Percentiles rank a stretch among this genome's conserved stretches.
Evolutionary conservation across 2,113 vertebrate genomes (phyloP).

Genomic region (Clinocottus analis): DNA sequence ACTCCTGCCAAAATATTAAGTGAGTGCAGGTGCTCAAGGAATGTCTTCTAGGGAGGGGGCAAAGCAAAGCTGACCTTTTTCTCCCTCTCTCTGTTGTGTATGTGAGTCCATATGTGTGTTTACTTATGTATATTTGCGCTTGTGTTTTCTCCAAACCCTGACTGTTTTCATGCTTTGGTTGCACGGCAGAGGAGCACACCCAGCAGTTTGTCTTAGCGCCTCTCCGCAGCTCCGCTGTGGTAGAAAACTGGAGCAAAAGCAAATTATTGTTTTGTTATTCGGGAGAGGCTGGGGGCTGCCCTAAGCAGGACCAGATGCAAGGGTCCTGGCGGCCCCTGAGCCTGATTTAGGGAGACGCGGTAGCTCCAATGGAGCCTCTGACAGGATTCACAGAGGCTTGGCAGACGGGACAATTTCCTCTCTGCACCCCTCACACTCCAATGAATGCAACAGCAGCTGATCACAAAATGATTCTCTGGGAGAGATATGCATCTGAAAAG

Average conservation of each 20-base stretch:
- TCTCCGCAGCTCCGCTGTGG: slow-evolving; percentile 30
- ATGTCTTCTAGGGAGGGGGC: slow-evolving; percentile 82
- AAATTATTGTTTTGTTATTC: slow-evolving; percentile 61
- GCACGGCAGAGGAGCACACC: slow-evolving; percentile 52
- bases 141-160: slow-evolving; percentile 59
- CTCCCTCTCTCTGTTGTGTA: slow-evolving; percentile 63
- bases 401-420: slow-evolving; percentile 60
- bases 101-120: slow-evolving; percentile 59
- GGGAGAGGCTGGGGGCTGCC: slow-evolving; percentile 41
- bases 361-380: slow-evolving; percentile 59
- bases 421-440: slow-evolving; percentile 36
- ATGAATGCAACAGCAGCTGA: slow-evolving; percentile 27
- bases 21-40: slow-evolving; percentile 91
- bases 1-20: slow-evolving; percentile 84
- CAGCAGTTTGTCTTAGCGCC: slow-evolving; percentile 54
- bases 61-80: slow-evolving; percentile 72
- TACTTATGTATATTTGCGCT: slow-evolving; percentile 70
- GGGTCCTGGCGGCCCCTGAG: slow-evolving; percentile 56
- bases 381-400: slow-evolving; percentile 49
- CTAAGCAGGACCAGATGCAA: slow-evolving; percentile 82
- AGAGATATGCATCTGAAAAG: slow-evolving; percentile 2
- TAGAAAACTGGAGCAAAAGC: slow-evolving; percentile 62
- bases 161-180: slow-evolving; percentile 66
- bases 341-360: slow-evolving; percentile 62
- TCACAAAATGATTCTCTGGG: slow-evolving; percentile 8